Conservation (phyloP, 1,140 invertebrate species). For the Lepidurus couesii region DNA sequence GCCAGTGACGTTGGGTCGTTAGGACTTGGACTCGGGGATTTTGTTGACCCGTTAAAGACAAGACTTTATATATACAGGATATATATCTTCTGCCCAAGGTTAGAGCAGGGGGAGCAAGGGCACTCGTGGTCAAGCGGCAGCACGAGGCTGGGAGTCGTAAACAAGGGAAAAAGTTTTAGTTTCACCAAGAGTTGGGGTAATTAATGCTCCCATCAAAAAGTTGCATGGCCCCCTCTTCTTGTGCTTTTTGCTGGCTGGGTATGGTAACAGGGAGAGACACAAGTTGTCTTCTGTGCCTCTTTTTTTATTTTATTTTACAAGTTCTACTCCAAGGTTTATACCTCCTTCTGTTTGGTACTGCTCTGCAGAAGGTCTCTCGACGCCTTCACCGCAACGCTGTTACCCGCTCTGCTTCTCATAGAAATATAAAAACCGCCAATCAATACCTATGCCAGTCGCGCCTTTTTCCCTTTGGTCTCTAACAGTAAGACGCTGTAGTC, state of each 20-base stretch:
- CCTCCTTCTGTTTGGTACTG: not conserved
- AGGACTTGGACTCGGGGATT: too few species aligned
- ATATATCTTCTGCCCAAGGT: too few species aligned
- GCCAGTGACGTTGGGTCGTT: too few species aligned
- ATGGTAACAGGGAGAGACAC: not conserved
- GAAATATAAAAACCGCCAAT: constrained; percentile 22
- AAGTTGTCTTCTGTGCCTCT: not conserved
- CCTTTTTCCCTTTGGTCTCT: not conserved
- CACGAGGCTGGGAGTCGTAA: too few species aligned
- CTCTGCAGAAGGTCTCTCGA: not conserved
- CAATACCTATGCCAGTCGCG: constrained; percentile 17
- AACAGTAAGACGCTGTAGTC: not conserved
- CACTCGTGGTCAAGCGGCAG: too few species aligned
- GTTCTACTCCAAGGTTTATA: not conserved
- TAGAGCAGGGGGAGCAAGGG: too few species aligned
- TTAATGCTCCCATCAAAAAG: too few species aligned
- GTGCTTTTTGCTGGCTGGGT: not conserved
- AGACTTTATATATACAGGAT: too few species aligned
- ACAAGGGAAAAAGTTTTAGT: too few species aligned
- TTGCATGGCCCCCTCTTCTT: too few species aligned
- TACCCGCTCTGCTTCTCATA: constrained; percentile 14
- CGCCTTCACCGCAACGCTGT: constrained; percentile 17
- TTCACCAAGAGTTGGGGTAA: too few species aligned
- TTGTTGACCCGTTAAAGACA: too few species aligned
- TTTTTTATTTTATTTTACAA: not conserved